phyloP scores from a whole-genome alignment of 2,797 vertebrate species.

The Anguilla pacifica region DNA sequence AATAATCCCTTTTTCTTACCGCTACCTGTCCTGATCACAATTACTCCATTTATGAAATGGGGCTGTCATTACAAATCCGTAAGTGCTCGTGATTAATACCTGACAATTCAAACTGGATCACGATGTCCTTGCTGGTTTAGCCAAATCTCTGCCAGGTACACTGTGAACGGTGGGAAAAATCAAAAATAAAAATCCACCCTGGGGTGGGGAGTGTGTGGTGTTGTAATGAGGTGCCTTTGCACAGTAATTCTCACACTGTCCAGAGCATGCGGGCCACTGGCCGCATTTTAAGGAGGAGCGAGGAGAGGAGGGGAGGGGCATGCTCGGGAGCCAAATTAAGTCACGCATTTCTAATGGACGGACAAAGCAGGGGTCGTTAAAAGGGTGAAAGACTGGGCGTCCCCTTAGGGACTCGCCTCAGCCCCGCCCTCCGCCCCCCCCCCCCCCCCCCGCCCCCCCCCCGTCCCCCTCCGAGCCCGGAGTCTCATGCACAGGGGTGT shows the following conservation, averaged over 20 bases:
- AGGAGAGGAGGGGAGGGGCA: not conserved
- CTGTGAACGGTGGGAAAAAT: not conserved
- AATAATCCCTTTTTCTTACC: not conserved
- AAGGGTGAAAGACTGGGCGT: not conserved
- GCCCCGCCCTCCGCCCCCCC: no score
- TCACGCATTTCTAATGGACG: not conserved
- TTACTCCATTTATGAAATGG: not conserved
- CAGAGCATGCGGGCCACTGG: not conserved
- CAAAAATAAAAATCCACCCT: not conserved
- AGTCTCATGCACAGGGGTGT: not conserved
- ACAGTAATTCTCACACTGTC: not conserved
- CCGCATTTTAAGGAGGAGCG: not conserved
- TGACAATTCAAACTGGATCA: not conserved
- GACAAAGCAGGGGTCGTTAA: not conserved
- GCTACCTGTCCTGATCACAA: not conserved
- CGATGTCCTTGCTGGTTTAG: not conserved
- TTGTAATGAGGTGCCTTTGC: conserved; percentile 1
- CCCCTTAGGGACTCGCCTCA: not conserved
- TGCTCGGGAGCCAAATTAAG: not conserved
- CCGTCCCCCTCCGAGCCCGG: not conserved
- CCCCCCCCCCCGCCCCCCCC: not conserved
- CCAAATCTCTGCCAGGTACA: not conserved
- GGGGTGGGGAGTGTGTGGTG: not conserved
- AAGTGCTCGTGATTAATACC: not conserved
- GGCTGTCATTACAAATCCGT: not conserved